phyloP scores from a whole-genome alignment of 2,888 invertebrate species.

The Eupelmus urozonus region DNA sequence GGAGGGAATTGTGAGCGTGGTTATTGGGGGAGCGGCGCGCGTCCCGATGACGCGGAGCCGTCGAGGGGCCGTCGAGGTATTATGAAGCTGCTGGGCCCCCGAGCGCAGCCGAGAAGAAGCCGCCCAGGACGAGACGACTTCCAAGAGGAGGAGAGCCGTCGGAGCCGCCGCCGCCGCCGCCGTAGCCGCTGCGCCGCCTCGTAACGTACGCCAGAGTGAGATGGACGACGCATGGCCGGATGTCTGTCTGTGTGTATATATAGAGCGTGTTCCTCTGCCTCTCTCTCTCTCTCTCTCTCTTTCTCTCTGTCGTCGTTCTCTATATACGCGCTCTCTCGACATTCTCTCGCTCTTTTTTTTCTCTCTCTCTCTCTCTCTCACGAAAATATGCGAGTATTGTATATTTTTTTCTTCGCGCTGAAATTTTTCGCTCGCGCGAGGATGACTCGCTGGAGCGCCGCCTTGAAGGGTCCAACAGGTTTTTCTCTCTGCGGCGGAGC shows the following conservation, averaged over 20 bases:
- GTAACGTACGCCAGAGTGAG: constrained; percentile 41
- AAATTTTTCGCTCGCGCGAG: neutral
- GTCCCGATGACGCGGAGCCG: constrained; percentile 40
- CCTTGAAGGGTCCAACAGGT: constrained; percentile 34
- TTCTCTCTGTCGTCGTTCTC: neutral
- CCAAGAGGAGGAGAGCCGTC: no score
- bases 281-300: no score
- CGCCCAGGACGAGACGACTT: constrained; percentile 15
- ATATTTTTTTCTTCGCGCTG: neutral
- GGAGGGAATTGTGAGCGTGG: no score
- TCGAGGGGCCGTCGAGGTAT: constrained; percentile 31
- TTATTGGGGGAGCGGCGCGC: no score
- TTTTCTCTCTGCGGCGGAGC: neutral
- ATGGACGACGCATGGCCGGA: neutral
- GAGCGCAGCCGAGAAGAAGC: constrained; percentile 29
- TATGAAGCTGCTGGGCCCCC: constrained; percentile 12
- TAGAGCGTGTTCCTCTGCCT: neutral
- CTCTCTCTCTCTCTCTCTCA: neutral
- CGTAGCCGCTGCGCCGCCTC: constrained; percentile 34
- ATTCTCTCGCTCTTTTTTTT: constrained; percentile 2
- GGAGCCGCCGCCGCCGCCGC: no score
- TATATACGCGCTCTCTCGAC: neutral
- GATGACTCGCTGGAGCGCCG: neutral
- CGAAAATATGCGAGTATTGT: neutral
- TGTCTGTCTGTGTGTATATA: neutral